Base-by-base conservation (phyloP, 2,113 vertebrate species). In the Progne subis region DNA sequence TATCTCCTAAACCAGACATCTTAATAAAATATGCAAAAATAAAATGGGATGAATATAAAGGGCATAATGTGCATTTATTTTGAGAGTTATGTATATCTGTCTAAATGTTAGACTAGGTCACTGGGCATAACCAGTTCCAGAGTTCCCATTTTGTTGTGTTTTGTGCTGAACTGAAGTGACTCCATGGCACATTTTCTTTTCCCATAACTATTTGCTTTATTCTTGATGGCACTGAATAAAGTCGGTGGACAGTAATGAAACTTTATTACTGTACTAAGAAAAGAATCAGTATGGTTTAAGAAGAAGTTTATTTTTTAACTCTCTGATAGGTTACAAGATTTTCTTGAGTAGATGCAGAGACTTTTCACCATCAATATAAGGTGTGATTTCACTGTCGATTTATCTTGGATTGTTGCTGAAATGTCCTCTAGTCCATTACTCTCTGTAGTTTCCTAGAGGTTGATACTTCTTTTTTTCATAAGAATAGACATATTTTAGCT, bases 21-120 rank as follows among this genome's bases (percentile, higher is more conserved):
- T 78, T n/a, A 80, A 44, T 52, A 83, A 88, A 86, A 67, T 46
- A 50, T 19, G 59, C 19, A 50, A 50, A 91, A 94, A 43, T 71
- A 44, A 75, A 77, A 72, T 28, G 17, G 3, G 18, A 47, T 85
- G n/a, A 60, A 52, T 78, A 64, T 14, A 53, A 87, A 82, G 52
- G 47, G 6, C 5, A 0, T 82, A 71, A 59, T 59, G 39, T 0
- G 0, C 18, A 25, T 76, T 55, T 82, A 31, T 83, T 86, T 86
- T 76, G 69, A 37, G 12, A 90, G 53, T 80, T 81, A 34, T 41
- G 1, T 75, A 25, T 79, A 47, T 63, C 41, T 24, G 12, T 82
- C 29, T 71, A 49, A 96, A 79, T 71, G 41, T 84, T 89, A 87
- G 34, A 75, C 86, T 76, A n/a, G 23, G 31, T 92, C 87, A 94